Evolutionary conservation across 2,888 invertebrate genomes (phyloP).

Genomic region (Synanthedon vespiformis): DNA sequence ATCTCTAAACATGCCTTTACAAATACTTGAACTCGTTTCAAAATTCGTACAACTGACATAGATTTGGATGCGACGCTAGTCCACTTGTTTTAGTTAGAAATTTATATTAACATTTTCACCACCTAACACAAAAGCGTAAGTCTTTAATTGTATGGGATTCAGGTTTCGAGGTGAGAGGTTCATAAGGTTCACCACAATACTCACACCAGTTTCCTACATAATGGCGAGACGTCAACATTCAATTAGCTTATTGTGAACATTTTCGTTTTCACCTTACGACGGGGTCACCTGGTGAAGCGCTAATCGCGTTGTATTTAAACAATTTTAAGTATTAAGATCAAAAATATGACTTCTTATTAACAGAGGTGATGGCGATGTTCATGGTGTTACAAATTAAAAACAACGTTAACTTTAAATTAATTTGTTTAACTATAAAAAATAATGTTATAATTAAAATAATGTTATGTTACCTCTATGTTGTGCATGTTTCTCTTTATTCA

Average conservation of each 20-base stretch:
- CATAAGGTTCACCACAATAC: slow-evolving; percentile 26
- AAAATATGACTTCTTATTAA: too few species aligned
- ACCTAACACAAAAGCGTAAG: slow-evolving; percentile 4
- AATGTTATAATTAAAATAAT: too few species aligned
- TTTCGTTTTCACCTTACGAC: too few species aligned
- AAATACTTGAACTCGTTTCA: slow-evolving; percentile 28
- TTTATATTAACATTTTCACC: slow-evolving; percentile 17
- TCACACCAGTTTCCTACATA: slow-evolving; percentile 30
- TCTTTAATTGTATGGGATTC: slow-evolving; percentile 39
- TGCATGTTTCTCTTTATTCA: too few species aligned
- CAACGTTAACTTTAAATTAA: too few species aligned
- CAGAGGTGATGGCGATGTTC: too few species aligned
- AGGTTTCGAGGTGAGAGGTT: slow-evolving; percentile 24
- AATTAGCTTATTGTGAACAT: slow-evolving; percentile 14
- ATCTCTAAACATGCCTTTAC: slow-evolving; percentile 22
- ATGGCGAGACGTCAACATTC: slow-evolving; percentile 6
- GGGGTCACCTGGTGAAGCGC: too few species aligned
- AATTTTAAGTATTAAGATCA: too few species aligned
- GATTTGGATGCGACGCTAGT: slow-evolving; percentile 42
- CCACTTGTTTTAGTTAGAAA: slow-evolving; percentile 17
- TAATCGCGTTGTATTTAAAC: too few species aligned
- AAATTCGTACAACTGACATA: slow-evolving; percentile 34
- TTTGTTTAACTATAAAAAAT: too few species aligned
- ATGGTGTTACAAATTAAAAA: too few species aligned
- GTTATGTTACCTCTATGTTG: too few species aligned